phyloP scores from a whole-genome alignment of 2,113 vertebrate species.

The Gallinago undulata region DNA sequence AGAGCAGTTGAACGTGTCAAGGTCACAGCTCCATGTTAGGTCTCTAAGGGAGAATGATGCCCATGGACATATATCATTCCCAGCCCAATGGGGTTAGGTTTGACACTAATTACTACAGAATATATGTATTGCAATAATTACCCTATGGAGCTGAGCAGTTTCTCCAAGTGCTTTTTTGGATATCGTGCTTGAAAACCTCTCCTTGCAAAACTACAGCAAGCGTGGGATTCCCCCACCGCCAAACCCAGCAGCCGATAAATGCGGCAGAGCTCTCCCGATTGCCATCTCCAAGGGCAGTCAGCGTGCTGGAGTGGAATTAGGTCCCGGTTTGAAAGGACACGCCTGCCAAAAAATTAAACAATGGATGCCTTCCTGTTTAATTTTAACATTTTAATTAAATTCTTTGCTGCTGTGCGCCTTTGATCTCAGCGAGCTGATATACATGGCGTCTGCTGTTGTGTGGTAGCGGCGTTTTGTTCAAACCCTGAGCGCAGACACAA shows the following conservation, averaged over 20 bases:
- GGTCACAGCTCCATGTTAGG: background rate
- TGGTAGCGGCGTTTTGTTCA: background rate
- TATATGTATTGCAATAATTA: background rate
- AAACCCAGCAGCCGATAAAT: background rate
- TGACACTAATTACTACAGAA: background rate
- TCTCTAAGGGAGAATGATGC: background rate
- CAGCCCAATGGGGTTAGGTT: background rate
- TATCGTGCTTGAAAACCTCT: background rate
- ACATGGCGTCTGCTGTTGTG: background rate
- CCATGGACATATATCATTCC: rapidly evolving
- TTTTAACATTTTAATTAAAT: constrained; percentile 68
- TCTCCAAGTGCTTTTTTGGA: background rate
- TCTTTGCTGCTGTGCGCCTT: constrained; percentile 38
- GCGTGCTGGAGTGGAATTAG: background rate
- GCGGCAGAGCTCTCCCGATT: background rate
- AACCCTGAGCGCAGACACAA: background rate
- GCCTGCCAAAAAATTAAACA: constrained; percentile 60
- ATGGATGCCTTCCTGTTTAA: constrained; percentile 47
- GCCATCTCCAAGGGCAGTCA: constrained; percentile 27
- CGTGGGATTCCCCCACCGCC: background rate
- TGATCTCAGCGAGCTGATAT: constrained; percentile 30
- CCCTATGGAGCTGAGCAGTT: background rate
- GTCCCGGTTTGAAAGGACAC: background rate
- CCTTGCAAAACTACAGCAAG: background rate
- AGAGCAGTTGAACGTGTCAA: background rate